These are phyloP conservation scores for Lipophrys pholis DNA, from an alignment of 2,113 vertebrate species.

Conservation along the genomic window DNA sequence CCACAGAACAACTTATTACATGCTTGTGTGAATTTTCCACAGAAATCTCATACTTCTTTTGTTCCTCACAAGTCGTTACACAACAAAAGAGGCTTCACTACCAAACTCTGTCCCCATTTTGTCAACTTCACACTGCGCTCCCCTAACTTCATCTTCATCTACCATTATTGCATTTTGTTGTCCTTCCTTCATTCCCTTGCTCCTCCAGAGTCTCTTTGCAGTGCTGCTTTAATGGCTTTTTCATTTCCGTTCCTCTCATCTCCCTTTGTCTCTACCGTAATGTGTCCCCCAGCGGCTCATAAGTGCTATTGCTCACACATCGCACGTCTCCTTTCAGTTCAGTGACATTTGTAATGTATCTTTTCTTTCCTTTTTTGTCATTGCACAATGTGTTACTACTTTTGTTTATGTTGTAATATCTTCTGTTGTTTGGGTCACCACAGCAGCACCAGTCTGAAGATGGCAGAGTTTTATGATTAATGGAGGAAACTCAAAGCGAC, in stretches of 20 bases:
- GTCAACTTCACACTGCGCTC: neutral
- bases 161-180: neutral
- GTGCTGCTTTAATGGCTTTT: slow-evolving; percentile 1
- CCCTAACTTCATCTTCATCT: neutral
- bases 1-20: slow-evolving; percentile 27
- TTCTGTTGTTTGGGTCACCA: too few relatives aligned
- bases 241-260: neutral
- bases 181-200: neutral
- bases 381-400: neutral
- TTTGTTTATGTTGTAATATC: neutral
- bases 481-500: neutral
- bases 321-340: neutral
- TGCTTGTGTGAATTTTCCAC: neutral
- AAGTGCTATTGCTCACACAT: neutral
- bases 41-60: slow-evolving; percentile 9
- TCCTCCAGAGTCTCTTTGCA: neutral
- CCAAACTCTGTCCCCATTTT: neutral
- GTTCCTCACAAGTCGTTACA: neutral
- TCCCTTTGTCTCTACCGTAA: neutral
- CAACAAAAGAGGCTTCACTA: neutral
- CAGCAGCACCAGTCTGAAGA: too few relatives aligned
- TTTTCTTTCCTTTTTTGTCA: neutral
- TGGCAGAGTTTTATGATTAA: neutral
- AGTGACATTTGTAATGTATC: slow-evolving; percentile 2
- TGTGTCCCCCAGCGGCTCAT: neutral